Base-by-base conservation (phyloP, 2,113 vertebrate genomes). In the Bostrychus sinensis region DNA sequence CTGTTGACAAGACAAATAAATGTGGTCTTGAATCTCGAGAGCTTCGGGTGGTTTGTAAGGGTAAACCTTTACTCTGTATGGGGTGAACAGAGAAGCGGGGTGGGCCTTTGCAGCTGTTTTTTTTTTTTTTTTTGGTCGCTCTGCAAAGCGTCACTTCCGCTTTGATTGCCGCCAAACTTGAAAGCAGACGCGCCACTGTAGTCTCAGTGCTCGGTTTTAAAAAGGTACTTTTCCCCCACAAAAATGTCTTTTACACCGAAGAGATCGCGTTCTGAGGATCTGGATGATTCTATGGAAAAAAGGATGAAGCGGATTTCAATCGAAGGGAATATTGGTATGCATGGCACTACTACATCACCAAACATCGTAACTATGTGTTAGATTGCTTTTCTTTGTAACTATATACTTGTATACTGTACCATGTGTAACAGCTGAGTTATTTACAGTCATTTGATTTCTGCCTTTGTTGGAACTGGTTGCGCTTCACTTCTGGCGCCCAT, bases 251-350 rank as follows among this genome's bases (percentile, higher is more conserved):
- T 32, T 0, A 72, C 51, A 2, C 32, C 79, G 1, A 93, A 93
- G 70, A 88, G 91, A 79, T 41, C 66, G 5, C 84, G 87, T 16
- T 59, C 79, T 0, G 79, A 76, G 5, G 13, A 38, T 0, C 28
- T 77, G 46, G 75, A 87, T 53, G 85, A 89, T 59, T 88, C 82
- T 0, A 66, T 76, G 81, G 88, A 88, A 70, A 91, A 85, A 22
- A 79, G 75, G 50, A 95, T 94, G 28, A 94, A 90, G 77, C 93
- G 94, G 58, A 70, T 98, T 62, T 94, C 96, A 0, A 79, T 98
- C 6, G 96, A 97, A 70, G 96, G 95, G 2, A 98, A 96, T 25
- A 96, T 96, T 28, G 96, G 96, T 98, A 71, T 92, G 94, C 66
- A 2, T 5, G n/a, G 1, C n/a, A n/a, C n/a, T n/a, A n/a, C 1